Evolutionary conservation across 2,113 vertebrate species (phyloP).

Genomic region (Meleagris gallopavo): DNA sequence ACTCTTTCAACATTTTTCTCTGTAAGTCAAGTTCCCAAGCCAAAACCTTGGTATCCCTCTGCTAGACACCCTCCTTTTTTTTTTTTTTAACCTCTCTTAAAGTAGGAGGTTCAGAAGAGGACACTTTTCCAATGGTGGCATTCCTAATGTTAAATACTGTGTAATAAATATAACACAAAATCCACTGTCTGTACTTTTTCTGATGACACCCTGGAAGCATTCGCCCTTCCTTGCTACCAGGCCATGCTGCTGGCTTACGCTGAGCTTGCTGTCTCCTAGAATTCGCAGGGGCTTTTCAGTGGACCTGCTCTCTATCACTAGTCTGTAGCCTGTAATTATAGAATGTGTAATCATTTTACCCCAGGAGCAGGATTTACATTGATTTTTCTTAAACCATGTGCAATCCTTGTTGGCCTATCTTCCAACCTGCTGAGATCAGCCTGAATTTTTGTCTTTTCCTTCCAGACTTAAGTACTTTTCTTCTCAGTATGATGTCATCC

Average conservation of each 20-base stretch:
- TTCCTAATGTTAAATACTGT: neutral
- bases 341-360: neutral
- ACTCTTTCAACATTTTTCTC: neutral
- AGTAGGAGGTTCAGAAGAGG: neutral
- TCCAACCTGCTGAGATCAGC: neutral
- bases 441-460: neutral
- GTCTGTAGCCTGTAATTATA: neutral
- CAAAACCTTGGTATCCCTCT: neutral
- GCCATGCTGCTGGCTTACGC: neutral
- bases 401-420: neutral
- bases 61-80: neutral
- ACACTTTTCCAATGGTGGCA: neutral
- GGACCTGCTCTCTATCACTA: neutral
- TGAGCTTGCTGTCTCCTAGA: accelerated
- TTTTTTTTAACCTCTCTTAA: neutral
- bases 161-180: neutral
- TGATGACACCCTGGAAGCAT: neutral
- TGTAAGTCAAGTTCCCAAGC: neutral
- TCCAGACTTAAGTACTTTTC: neutral
- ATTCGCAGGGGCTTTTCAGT: neutral
- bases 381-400: neutral
- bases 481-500: neutral
- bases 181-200: neutral
- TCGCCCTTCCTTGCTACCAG: neutral
- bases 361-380: neutral